These are phyloP conservation scores for Pristionchus exspectatus DNA, from an alignment of 2,888 invertebrate genomes.

Conservation along the genomic window DNA sequence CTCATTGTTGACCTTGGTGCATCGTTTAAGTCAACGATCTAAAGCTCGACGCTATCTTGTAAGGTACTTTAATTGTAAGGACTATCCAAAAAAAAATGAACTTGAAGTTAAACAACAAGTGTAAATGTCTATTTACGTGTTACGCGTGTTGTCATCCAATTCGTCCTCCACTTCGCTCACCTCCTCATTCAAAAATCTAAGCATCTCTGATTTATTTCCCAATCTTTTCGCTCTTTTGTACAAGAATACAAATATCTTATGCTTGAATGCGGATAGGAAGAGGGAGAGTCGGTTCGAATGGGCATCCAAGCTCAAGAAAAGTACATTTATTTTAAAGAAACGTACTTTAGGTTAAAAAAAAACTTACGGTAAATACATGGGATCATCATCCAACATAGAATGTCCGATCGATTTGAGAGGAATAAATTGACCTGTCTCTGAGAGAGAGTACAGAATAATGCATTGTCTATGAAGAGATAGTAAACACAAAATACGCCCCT, in stretches of 20 bases:
- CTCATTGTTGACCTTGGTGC: too few relatives aligned
- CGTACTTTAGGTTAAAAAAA: not conserved
- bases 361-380: slow-evolving; percentile 42
- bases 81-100: too few relatives aligned
- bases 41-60: too few relatives aligned
- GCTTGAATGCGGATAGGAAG: slow-evolving; percentile 39
- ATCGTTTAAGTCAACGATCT: too few relatives aligned
- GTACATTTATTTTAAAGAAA: not conserved
- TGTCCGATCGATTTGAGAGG: slow-evolving; percentile 39
- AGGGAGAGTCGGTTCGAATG: not conserved
- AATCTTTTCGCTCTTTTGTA: slow-evolving; percentile 19
- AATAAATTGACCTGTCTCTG: not conserved
- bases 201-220: slow-evolving; percentile 1
- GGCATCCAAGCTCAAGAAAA: not conserved
- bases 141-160: too few relatives aligned
- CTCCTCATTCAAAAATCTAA: not conserved
- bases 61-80: too few relatives aligned
- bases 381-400: slow-evolving; percentile 41
- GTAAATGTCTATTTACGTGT: too few relatives aligned
- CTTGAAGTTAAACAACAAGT: too few relatives aligned
- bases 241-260: slow-evolving; percentile 2
- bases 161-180: not conserved
- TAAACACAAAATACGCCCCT: slow-evolving; percentile 49
- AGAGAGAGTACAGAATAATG: slow-evolving; percentile 7
- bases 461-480: slow-evolving; percentile 30